A percentile compares a stretch with the other conserved stretches of the same genome.
phyloP scores from a whole-genome alignment of 2,797 vertebrate species.

The Onychomys arenicola region DNA sequence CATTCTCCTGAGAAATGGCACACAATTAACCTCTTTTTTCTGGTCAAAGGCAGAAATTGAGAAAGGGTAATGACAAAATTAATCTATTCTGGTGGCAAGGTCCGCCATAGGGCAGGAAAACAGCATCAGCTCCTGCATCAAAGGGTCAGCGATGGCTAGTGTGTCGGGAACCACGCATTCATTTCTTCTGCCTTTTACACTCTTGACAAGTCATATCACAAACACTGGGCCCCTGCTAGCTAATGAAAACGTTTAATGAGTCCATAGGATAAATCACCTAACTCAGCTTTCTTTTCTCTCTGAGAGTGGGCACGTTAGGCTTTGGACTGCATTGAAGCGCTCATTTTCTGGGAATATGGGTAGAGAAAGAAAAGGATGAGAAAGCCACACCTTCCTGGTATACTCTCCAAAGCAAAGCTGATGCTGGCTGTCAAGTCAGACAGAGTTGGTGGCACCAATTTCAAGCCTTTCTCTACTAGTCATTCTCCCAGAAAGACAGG shows the following conservation, averaged over 20 bases:
- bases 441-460: neutral
- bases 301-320: neutral
- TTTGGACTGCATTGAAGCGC: neutral
- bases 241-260: conserved; percentile 48
- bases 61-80: conserved; percentile 84
- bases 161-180: accelerated
- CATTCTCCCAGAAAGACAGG: neutral
- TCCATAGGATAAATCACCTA: conserved; percentile 4
- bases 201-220: neutral
- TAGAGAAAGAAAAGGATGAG: neutral
- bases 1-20: conserved; percentile 82
- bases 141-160: neutral
- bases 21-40: conserved; percentile 84
- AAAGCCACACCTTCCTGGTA: neutral
- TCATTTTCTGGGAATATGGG: neutral
- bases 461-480: neutral
- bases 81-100: conserved; percentile 71
- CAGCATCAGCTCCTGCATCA: neutral
- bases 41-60: conserved; percentile 83
- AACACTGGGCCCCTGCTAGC: neutral
- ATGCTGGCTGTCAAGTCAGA: neutral
- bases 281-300: neutral
- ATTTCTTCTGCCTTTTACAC: neutral
- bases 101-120: neutral
- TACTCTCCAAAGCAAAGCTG: neutral